These are phyloP conservation scores for Drepana falcataria DNA, from an alignment of 2,888 invertebrate genomes.

Conservation along the genomic window DNA sequence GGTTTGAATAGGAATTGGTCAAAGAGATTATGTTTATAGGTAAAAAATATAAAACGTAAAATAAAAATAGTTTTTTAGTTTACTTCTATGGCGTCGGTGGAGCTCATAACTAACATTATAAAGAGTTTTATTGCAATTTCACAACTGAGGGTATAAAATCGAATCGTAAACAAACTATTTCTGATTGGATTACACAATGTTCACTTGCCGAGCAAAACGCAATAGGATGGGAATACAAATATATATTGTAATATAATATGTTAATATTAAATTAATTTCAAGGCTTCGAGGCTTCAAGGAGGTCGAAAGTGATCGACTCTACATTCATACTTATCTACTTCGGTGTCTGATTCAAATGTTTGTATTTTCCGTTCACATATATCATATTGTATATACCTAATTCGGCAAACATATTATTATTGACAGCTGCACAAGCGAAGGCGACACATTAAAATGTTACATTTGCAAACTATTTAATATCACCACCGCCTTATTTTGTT, in stretches of 20 bases:
- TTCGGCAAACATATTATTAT: too few relatives aligned
- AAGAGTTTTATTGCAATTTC: slow-evolving; percentile 43
- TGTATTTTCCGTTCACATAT: too few relatives aligned
- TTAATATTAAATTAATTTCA: slow-evolving; percentile 19
- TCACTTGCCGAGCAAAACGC: slow-evolving; percentile 23
- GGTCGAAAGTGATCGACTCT: too few relatives aligned
- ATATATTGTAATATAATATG: slow-evolving; percentile 14
- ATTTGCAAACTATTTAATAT: too few relatives aligned
- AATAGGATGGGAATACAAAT: slow-evolving; percentile 2
- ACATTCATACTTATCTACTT: too few relatives aligned
- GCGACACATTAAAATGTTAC: too few relatives aligned
- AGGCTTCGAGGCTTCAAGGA: slow-evolving; percentile 19
- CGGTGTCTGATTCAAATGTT: too few relatives aligned
- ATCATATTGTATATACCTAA: too few relatives aligned
- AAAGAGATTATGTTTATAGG: too few relatives aligned
- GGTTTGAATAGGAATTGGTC: too few relatives aligned
- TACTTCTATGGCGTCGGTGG: slow-evolving; percentile 15
- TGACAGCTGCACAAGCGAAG: too few relatives aligned
- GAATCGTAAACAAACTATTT: slow-evolving; percentile 61
- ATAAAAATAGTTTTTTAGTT: neutral
- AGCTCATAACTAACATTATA: slow-evolving; percentile 21
- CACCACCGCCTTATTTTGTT: too few relatives aligned
- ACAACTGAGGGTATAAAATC: slow-evolving; percentile 54
- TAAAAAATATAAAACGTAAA: neutral
- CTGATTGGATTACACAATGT: slow-evolving; percentile 45